Base-by-base conservation (phyloP, 2,113 vertebrate genomes). In the Clarias magur region DNA sequence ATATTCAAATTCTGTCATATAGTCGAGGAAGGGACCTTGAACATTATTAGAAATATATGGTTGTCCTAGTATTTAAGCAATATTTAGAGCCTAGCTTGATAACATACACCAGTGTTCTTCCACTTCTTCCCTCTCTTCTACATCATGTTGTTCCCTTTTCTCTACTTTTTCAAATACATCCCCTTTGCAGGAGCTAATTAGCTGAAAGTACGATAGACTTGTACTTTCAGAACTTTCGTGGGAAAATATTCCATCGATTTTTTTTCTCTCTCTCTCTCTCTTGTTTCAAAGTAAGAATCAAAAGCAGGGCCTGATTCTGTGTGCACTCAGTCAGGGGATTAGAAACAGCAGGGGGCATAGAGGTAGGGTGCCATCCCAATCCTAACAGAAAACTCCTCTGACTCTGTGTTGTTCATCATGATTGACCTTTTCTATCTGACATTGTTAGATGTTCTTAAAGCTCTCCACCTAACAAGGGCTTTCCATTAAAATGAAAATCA, bases 241-340 rank as follows among this genome's bases (percentile, higher is more conserved):
- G 94, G 94, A 95, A 96, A 91, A 90, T 96, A 95, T 95, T 95
- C 93, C 93, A 95, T 95, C 88, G 94, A 96, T 95, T 94, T 94
- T 89, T 88, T 68, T 79, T 59, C 30, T 23, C 48, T 48, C 42
- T 42, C 42, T 42, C 42, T 42, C 42, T 42, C 48, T 59, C 25
- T 53, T 30, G 63, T 85, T 76, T 82, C 53, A n/a, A 53, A 59
- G 68, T 48, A 57, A 84, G 80, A 76, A 76, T 84, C 60, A 76
- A 87, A 82, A 82, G 34, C 68, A 15, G 17, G 65, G 70, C 72
- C n/a, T 85, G 89, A 93, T 91, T 90, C 91, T 88, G 91, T 88
- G 90, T 42, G 75, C 89, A 92, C 92, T 95, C 92, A 92, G 92
- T 90, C 79, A 92, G 84, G 83, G 94, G 95, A 96, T 95, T 96